These are phyloP conservation scores for Trissonchulus sp. DNA, from an alignment of 2,888 invertebrate genomes.

Conservation along the genomic window DNA sequence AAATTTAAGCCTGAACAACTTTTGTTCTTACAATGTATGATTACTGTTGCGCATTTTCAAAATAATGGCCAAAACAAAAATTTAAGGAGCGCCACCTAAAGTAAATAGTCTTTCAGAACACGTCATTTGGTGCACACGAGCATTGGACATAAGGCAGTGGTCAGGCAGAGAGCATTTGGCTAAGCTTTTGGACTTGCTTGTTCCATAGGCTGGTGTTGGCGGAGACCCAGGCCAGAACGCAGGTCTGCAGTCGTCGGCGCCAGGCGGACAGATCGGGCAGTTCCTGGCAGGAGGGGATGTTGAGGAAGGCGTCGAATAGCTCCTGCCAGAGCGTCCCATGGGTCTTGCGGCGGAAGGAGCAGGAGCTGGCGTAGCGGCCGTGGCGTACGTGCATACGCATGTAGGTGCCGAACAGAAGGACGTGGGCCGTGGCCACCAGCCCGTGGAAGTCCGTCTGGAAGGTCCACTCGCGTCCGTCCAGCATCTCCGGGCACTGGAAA, in stretches of 20 bases:
- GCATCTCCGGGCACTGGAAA: constrained; percentile 70
- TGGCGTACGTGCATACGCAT: constrained; percentile 58
- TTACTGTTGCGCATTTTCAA: too few relatives aligned
- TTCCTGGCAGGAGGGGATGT: constrained; percentile 69
- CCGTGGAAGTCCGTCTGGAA: constrained; percentile 82
- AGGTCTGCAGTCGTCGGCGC: constrained; percentile 46
- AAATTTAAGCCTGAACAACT: too few relatives aligned
- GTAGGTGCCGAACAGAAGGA: constrained; percentile 77
- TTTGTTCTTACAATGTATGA: too few relatives aligned
- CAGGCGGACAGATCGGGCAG: constrained; percentile 64
- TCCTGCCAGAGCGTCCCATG: constrained; percentile 63
- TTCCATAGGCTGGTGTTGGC: neutral
- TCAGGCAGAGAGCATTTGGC: too few relatives aligned
- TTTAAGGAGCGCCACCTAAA: too few relatives aligned
- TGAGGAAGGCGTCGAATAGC: constrained; percentile 72
- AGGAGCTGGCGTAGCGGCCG: neutral
- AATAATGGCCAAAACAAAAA: too few relatives aligned
- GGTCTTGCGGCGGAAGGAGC: constrained; percentile 37
- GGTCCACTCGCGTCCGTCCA: constrained; percentile 80
- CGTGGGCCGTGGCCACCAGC: constrained; percentile 76
- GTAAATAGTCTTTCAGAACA: too few relatives aligned
- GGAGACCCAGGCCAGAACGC: constrained; percentile 36
- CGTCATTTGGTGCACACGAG: too few relatives aligned
- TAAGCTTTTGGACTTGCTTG: neutral
- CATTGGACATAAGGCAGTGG: too few relatives aligned